Evolutionary conservation across 1,140 invertebrate species (phyloP), one percentile per base, ranked within the genome.

Genomic region (Zaprionus lachaisei): DNA sequence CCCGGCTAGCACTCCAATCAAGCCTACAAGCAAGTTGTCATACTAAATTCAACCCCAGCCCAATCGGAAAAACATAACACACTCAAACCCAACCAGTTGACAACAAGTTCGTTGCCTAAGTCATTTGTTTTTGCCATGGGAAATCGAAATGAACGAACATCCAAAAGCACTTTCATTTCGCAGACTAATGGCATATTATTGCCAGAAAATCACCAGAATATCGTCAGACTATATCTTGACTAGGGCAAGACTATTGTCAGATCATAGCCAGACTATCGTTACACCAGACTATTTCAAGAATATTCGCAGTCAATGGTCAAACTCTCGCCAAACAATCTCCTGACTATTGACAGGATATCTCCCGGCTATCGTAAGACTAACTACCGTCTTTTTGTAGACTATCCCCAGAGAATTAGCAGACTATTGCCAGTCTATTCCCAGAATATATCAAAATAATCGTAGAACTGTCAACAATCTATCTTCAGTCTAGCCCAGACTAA

Each of bases 81-180:
- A 41, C 38, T n/a, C 38, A n/a, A 12, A 41, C 38, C n/a, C 5
- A 41, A 2, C 14, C 38, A 41, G 15, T 15, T 68, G 63, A 66
- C 73, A 78, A 69, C 83, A 87, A 87, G 83, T 87, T 87, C 73
- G 84, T 87, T 87, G 81, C 81, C 66, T 79, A 83, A 83, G 66
- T 63, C 79, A 64, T 76, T 64, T 68, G 63, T 62, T 11, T 51
- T 24, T 11, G 9, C 11, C 20, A 51, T 11, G 47, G 47, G 47
- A 51, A 51, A 51, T 22, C 12, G 11, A n/a, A n/a, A 6, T 51
- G 5, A 51, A 14, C 1, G 11, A 14, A 14, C 11, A 14, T 11
- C 9, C 20, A 14, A 51, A 49, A 51, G 9, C 41, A 17, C n/a
- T 41, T 41, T 49, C 17, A 49, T 49, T 49, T 17, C 9, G 9